These are phyloP conservation scores for Colossoma macropomum DNA, from an alignment of 2,113 vertebrate genomes.

Conservation along the genomic window DNA sequence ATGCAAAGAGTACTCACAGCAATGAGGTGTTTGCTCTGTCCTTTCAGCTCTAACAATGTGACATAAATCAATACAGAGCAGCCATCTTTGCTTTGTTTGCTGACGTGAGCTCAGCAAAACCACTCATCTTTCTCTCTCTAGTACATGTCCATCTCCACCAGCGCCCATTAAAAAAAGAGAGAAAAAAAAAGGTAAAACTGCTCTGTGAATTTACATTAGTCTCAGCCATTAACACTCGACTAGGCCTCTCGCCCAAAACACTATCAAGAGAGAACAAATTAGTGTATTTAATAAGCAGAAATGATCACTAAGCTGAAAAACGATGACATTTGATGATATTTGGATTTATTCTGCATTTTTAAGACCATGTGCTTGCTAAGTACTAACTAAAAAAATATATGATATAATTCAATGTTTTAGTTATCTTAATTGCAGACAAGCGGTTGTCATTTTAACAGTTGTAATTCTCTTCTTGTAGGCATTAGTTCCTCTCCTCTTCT, in stretches of 20 bases:
- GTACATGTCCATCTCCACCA: slow-evolving; percentile 44
- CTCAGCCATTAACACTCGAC: slow-evolving; percentile 68
- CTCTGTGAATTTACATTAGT: slow-evolving; percentile 68
- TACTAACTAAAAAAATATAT: too few relatives aligned
- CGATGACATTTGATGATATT: neutral
- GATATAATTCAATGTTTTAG: too few relatives aligned
- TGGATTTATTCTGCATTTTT: neutral
- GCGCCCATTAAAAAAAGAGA: too few relatives aligned
- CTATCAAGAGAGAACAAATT: slow-evolving; percentile 21
- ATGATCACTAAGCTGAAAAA: neutral
- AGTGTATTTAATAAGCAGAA: neutral
- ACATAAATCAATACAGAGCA: slow-evolving; percentile 42
- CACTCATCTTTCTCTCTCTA: slow-evolving; percentile 16
- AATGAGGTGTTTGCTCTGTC: slow-evolving; percentile 32
- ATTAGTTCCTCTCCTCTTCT: too few relatives aligned
- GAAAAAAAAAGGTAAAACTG: too few relatives aligned
- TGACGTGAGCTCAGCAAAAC: neutral
- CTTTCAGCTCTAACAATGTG: slow-evolving; percentile 19
- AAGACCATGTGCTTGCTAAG: neutral
- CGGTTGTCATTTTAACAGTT: too few relatives aligned
- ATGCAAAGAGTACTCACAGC: slow-evolving; percentile 26
- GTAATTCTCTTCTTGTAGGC: too few relatives aligned
- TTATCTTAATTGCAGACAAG: too few relatives aligned
- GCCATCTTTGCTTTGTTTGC: slow-evolving; percentile 30
- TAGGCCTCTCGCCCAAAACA: slow-evolving; percentile 43